Conservation (phyloP, 2,888 invertebrate species). For the Plagodis pulveraria region DNA sequence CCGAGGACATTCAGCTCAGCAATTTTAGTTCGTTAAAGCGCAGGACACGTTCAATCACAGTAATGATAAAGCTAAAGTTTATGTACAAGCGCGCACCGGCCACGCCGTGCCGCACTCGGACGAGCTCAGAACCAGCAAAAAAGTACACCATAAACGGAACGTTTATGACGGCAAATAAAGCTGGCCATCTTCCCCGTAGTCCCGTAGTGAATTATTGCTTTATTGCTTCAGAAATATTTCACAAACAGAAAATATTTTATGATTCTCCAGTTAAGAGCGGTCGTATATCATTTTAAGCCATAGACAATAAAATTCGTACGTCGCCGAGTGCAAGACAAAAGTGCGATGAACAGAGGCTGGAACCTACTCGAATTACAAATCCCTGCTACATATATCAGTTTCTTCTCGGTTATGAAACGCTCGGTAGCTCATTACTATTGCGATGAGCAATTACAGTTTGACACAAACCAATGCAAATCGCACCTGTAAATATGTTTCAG, state of each 20-base stretch:
- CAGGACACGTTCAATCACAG: conserved; percentile 61
- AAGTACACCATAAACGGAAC: conserved; percentile 81
- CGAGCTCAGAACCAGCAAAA: conserved; percentile 65
- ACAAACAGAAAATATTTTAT: conserved; percentile 86
- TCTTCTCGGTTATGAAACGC: conserved; percentile 17
- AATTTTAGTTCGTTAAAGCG: conserved; percentile 31
- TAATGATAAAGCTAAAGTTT: conserved; percentile 70
- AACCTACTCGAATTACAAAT: conserved; percentile 38
- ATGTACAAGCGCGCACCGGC: conserved; percentile 67
- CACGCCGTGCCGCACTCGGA: conserved; percentile 31
- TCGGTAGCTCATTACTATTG: conserved; percentile 25
- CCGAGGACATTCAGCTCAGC: conserved; percentile 22
- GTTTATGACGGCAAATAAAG: conserved; percentile 84
- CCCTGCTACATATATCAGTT: conserved; percentile 1
- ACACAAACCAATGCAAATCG: conserved; percentile 23
- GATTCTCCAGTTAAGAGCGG: conserved; percentile 83
- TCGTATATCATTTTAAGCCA: conserved; percentile 84
- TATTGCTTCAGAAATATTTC: conserved; percentile 85
- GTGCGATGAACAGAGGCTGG: conserved; percentile 53
- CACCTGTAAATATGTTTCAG: too few species aligned
- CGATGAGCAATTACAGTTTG: conserved; percentile 18
- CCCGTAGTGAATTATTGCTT: conserved; percentile 85
- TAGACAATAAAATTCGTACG: conserved; percentile 84
- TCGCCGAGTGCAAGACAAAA: conserved; percentile 76
- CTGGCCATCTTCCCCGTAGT: conserved; percentile 81